These are phyloP conservation scores for Mizuhopecten yessoensis DNA, from an alignment of 1,140 invertebrate genomes.

Conservation along the genomic window DNA sequence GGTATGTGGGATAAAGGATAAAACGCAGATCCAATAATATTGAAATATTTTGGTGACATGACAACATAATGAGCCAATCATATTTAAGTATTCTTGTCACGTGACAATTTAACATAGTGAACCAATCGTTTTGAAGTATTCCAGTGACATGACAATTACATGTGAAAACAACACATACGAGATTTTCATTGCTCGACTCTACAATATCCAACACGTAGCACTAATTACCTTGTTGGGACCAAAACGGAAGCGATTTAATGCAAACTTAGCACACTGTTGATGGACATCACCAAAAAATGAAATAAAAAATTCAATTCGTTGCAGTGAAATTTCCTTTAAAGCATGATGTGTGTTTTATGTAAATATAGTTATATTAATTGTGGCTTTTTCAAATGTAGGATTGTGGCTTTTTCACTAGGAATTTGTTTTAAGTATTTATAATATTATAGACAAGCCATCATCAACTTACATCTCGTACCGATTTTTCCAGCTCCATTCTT, in stretches of 20 bases:
- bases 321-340: too few species aligned
- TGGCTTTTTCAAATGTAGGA: too few species aligned
- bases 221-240: neutral
- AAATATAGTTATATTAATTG: too few species aligned
- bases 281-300: too few species aligned
- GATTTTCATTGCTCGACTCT: neutral
- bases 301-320: neutral
- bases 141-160: slow-evolving; percentile 49
- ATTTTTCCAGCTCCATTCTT: too few species aligned
- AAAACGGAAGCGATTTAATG: slow-evolving; percentile 14
- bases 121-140: neutral
- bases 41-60: neutral
- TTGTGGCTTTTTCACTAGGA: too few species aligned
- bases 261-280: neutral
- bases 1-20: too few species aligned
- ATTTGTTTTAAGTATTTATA: too few species aligned
- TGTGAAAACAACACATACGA: slow-evolving; percentile 10
- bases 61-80: neutral
- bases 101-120: neutral
- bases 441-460: too few species aligned
- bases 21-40: too few species aligned
- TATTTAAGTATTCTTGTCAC: neutral
- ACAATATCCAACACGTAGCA: neutral
- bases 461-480: too few species aligned
- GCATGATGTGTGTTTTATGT: too few species aligned